A percentile compares a stretch with the other conserved stretches of the same genome.
These are phyloP conservation scores for Cyrtorhinus lividipennis DNA, from an alignment of 1,140 invertebrate genomes.

Conservation along the genomic window DNA sequence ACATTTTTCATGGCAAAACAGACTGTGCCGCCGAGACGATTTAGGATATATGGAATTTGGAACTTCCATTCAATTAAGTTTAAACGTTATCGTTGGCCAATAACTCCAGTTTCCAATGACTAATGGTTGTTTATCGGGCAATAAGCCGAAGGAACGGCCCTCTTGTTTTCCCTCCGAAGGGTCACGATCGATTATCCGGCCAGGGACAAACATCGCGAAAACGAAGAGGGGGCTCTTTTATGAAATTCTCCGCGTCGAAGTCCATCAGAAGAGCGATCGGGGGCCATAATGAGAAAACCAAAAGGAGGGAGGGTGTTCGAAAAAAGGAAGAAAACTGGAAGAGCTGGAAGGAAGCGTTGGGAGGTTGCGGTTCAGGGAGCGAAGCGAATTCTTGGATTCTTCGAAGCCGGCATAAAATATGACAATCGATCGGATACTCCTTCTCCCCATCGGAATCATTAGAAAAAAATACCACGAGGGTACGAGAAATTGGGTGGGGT, in stretches of 20 bases:
- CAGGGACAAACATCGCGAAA: neutral
- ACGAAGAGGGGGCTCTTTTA: neutral
- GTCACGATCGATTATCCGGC: neutral
- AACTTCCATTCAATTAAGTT: no score
- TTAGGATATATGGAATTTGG: no score
- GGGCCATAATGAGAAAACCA: neutral
- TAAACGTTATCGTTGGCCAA: no score
- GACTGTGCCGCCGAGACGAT: no score
- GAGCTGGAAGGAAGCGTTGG: no score
- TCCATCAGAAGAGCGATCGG: neutral
- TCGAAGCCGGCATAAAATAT: neutral
- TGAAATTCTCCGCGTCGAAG: neutral
- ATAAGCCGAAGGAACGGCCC: neutral
- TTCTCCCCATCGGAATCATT: neutral
- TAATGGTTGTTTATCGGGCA: neutral
- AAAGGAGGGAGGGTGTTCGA: neutral
- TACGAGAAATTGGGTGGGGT: neutral
- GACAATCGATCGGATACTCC: neutral
- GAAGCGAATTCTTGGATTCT: neutral
- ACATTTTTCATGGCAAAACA: no score
- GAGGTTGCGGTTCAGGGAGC: neutral
- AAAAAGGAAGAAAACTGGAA: neutral
- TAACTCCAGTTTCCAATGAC: no score
- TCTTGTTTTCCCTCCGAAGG: neutral
- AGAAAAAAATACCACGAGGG: neutral